Evolutionary conservation across 2,888 invertebrate species (phyloP).

Genomic region (Eumacrocentrus americanus): DNA sequence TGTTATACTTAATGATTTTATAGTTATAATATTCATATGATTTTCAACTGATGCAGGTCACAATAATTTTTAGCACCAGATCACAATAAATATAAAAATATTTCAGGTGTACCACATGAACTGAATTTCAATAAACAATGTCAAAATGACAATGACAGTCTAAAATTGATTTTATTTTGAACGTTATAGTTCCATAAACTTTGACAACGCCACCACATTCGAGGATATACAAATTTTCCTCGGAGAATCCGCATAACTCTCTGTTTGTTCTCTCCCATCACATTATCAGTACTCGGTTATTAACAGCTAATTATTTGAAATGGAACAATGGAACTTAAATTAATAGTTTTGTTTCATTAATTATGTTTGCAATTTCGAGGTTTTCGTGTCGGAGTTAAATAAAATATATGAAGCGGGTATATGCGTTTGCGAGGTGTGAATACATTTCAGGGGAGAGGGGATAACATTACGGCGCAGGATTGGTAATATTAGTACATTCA

Average conservation of each 20-base stretch:
- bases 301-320: conserved; percentile 61
- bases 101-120: too few species aligned
- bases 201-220: conserved; percentile 12
- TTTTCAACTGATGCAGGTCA: too few species aligned
- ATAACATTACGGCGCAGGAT: conserved; percentile 48
- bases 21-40: too few species aligned
- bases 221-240: conserved; percentile 12
- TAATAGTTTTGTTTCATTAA: conserved; percentile 62
- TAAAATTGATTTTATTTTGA: background rate
- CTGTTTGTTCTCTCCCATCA: conserved; percentile 41
- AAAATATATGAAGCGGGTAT: conserved; percentile 55
- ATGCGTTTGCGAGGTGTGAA: conserved; percentile 17
- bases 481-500: conserved; percentile 53
- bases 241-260: background rate
- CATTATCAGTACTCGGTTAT: conserved; percentile 51
- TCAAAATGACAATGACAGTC: background rate
- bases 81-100: too few species aligned
- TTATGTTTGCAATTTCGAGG: conserved; percentile 56
- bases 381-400: conserved; percentile 54
- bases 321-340: conserved; percentile 61
- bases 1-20: too few species aligned
- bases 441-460: conserved; percentile 17
- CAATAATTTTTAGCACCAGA: too few species aligned
- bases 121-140: too few species aligned
- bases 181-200: background rate